Evolutionary conservation across 2,113 vertebrate genomes (phyloP).

Genomic region (Eptesicus fuscus): DNA sequence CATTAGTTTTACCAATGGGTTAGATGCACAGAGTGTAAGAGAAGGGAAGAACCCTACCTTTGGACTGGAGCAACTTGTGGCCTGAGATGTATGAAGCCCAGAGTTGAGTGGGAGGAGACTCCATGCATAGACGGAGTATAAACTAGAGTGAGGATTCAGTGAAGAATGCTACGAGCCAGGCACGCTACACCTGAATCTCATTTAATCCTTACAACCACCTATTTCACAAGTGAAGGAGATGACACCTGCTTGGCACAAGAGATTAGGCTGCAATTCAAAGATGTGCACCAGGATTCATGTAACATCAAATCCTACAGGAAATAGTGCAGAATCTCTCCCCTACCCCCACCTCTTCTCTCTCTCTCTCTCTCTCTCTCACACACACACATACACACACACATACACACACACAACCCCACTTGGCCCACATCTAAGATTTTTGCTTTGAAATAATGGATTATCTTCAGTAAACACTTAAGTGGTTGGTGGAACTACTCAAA

Average conservation of each 20-base stretch:
- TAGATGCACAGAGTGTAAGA: no score
- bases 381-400: no score
- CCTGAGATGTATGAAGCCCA: neutral
- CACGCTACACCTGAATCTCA: neutral
- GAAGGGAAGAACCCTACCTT: neutral
- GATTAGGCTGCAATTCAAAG: neutral
- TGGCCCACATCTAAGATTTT: neutral
- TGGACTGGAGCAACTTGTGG: neutral
- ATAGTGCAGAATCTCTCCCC: neutral
- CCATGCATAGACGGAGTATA: fast-evolving
- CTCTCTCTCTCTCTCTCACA: no score
- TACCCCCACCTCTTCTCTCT: neutral
- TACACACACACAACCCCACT: no score
- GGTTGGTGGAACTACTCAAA: neutral
- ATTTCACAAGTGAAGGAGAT: neutral
- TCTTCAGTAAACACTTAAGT: neutral
- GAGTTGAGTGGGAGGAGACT: neutral
- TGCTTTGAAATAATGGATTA: neutral
- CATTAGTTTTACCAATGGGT: neutral
- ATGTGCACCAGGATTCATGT: no score
- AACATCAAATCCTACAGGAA: neutral
- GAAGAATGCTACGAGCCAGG: neutral
- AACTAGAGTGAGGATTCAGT: no score
- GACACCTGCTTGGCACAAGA: neutral
- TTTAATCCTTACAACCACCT: neutral